Base-by-base conservation (phyloP, 2,888 invertebrate genomes). In the Ferrisia virgata region DNA sequence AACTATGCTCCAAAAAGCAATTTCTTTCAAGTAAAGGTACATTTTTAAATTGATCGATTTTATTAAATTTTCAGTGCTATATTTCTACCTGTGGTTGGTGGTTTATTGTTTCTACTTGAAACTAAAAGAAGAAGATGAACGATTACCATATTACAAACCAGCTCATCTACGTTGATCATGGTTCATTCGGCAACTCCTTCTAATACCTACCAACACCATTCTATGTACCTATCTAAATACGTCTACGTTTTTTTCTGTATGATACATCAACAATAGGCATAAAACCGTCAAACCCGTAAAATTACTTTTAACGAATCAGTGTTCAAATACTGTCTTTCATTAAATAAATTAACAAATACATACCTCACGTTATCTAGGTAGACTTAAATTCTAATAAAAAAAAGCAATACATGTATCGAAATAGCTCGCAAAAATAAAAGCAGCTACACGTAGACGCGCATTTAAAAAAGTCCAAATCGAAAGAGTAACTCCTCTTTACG, bases 101-200 rank as follows among this genome's bases (percentile, higher is more conserved):
- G 94, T 94, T 81, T 95, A 93, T 91, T 95, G 95, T 87, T 94
- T 94, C 89, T 95, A 94, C 89, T 91, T 93, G 86, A 91, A 93
- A 86, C 91, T 94, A 58, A 90, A 91, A 86, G 92, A 93, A 86
- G 94, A 94, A 86, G 93, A 92, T 87, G 91, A 93, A 86, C 89
- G 92, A 85, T 94, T 94, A 72, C 90, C 93, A n/a, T 94, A 94
- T 89, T 91, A 92, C 86, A 93, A 93, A 88, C 93, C 93, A 85
- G 93, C 94, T 0, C 94, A 94, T 87, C 82, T 85, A 2, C 85
- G 86, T 53, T 86, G 80, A 86, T 47, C 18, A 47, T 9, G 18
- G 3, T n/a, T 15, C 11, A 5, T 2, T 33, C 72, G 25, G 28
- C 11, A n/a, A 25, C 8, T 25, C 8, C 28, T 64, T 64, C 25